Percentiles rank a stretch among this genome's conserved stretches.
Evolutionary conservation across 2,113 vertebrate species (phyloP).

Genomic region (Coptodon bakossiorum): DNA sequence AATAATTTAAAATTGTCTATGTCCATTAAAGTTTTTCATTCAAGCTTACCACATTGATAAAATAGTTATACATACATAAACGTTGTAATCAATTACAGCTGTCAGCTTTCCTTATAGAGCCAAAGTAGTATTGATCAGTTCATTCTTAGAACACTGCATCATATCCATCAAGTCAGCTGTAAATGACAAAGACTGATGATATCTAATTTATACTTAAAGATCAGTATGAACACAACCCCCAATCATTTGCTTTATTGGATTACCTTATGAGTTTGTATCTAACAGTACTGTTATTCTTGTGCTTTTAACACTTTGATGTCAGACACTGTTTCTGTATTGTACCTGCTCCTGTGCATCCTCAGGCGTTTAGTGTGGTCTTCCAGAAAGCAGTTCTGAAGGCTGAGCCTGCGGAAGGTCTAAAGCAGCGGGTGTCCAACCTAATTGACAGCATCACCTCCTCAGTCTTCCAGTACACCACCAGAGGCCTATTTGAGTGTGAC

Average conservation of each 20-base stretch:
- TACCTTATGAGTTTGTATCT: neutral
- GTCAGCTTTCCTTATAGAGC: neutral
- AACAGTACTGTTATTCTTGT: neutral
- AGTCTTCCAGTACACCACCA: constrained; percentile 85
- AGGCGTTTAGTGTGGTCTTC: constrained; percentile 91
- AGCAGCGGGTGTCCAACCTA: constrained; percentile 76
- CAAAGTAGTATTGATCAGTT: neutral
- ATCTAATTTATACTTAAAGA: neutral
- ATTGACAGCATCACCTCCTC: constrained; percentile 90
- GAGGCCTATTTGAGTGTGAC: constrained; percentile 90
- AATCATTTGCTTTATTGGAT: neutral
- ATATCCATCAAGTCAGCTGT: neutral
- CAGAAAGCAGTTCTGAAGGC: constrained; percentile 86
- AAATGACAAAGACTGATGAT: neutral
- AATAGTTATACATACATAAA: neutral
- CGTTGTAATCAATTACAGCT: neutral
- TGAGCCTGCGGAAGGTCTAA: constrained; percentile 68
- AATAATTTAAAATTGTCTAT: neutral
- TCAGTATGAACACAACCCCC: neutral
- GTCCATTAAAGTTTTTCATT: neutral
- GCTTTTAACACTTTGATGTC: neutral
- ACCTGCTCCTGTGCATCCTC: neutral
- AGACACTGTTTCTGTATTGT: neutral
- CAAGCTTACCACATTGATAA: neutral
- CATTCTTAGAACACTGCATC: neutral